A percentile compares a stretch with the other conserved stretches of the same genome.
phyloP scores from a whole-genome alignment of 2,797 vertebrate genomes.

The Tadarida brasiliensis region DNA sequence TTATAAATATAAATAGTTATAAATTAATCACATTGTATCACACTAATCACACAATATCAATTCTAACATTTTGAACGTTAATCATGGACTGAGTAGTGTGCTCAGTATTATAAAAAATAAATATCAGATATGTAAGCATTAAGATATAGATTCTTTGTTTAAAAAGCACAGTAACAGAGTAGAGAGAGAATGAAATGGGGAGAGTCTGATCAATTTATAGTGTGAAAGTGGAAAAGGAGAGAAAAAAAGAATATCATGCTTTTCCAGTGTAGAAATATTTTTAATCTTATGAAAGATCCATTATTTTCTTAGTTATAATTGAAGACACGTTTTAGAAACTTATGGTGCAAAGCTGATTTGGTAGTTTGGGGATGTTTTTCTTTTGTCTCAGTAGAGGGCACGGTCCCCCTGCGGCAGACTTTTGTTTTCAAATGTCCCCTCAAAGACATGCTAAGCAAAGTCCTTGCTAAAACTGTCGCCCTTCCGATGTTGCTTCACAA shows the following conservation, averaged over 20 bases:
- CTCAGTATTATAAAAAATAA: slow-evolving; percentile 9
- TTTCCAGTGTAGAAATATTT: not conserved
- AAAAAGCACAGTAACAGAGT: not conserved
- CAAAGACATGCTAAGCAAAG: not conserved
- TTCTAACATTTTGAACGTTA: not conserved
- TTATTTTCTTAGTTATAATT: slow-evolving; percentile 16
- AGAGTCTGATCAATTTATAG: not conserved
- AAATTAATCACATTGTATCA: not conserved
- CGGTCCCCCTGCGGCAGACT: not conserved
- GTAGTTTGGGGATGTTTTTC: not conserved
- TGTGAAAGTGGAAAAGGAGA: not conserved
- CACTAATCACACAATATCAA: no score
- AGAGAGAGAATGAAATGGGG: slow-evolving; percentile 29
- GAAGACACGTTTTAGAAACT: slow-evolving; percentile 15
- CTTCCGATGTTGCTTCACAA: not conserved
- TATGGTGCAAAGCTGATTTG: not conserved
- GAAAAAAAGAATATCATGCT: not conserved
- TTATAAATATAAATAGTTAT: not conserved
- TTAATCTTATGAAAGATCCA: not conserved
- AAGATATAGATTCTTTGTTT: not conserved
- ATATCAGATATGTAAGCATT: not conserved
- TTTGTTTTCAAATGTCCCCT: not conserved
- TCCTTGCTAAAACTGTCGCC: not conserved
- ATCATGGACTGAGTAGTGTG: not conserved
- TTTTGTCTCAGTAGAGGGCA: slow-evolving; percentile 71